Evolutionary conservation across 2,113 vertebrate species (phyloP), one percentile per base, ranked within the genome.

Genomic region (Chlorodrepanis virens): DNA sequence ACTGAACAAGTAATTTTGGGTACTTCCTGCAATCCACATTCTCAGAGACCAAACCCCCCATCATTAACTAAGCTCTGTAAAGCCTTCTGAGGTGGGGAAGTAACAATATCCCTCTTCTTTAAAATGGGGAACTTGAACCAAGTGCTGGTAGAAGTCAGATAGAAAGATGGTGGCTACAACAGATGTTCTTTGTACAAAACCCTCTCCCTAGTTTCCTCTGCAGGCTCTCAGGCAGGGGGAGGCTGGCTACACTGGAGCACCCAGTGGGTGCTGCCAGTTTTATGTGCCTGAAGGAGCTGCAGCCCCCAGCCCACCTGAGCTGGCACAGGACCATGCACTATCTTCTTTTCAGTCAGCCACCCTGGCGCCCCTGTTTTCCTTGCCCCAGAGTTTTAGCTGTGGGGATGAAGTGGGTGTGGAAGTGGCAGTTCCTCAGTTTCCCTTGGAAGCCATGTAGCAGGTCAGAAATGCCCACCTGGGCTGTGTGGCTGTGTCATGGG

Each of bases 81-180:
- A 8, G 60, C 65, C 37, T 65, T 79, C 74, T 50, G 87, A 83
- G 78, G 53, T 80, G 84, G 57, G 84, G 95, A 97, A 94, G 82
- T 88, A 47, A 53, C 63, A 76, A 70, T 83, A 53, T 64, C 59
- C 63, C 84, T 61, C 65, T 78, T 72, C 70, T 93, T 72, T 29
- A 69, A 52, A 83, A 89, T 61, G 56, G 50, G 67, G 94, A 96
- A 96, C 93, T 89, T 72, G 53, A 76, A 20, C 28, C 50, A 25
- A 39, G 18, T 10, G 53, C 70, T 87, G 82, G 70, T 6, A 4
- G 81, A 87, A 89, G 77, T 61, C 15, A 7, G 57, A 39, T 72
- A 61, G 56, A 78, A 64, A 39, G 81, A 47, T 1, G 5, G 50
- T 89, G 72, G 70, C 90, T 70, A 2, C 1, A 1, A 13, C 24